Conservation (phyloP, 2,797 vertebrate genomes). For the Cyclura pinguis region DNA sequence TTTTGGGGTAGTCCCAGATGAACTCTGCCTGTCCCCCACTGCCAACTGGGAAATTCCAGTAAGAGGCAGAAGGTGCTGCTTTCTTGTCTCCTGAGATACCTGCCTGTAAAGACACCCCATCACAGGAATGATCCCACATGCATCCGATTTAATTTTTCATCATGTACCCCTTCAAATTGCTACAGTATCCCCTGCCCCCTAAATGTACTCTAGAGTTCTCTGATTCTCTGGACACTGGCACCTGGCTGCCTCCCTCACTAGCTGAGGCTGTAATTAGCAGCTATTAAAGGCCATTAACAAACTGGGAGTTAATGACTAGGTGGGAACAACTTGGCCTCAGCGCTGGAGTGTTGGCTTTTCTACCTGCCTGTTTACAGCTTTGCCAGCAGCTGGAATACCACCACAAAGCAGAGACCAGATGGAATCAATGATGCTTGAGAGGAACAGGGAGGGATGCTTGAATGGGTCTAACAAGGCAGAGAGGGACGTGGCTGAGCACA, state of each 20-base stretch:
- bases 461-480: not conserved
- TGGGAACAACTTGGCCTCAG: constrained; percentile 28
- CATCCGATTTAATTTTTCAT: not conserved
- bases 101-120: not conserved
- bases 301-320: constrained; percentile 50
- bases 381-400: constrained; percentile 33
- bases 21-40: not conserved
- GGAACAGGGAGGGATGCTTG: not conserved
- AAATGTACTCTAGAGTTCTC: constrained; percentile 4
- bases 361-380: constrained; percentile 48
- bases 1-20: constrained; percentile 19
- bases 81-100: not conserved
- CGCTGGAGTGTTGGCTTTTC: constrained; percentile 43
- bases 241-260: constrained; percentile 32
- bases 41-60: constrained; percentile 14
- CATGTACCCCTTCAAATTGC: not conserved
- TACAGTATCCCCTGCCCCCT: not conserved
- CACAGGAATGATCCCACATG: not conserved
- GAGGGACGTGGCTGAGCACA: too few species aligned
- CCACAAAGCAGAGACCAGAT: constrained; percentile 5
- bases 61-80: not conserved
- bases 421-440: not conserved
- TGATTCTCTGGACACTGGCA: constrained; percentile 22
- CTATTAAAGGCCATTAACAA: constrained; percentile 51
- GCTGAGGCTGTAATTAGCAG: constrained; percentile 43